Evolutionary conservation across 2,888 invertebrate genomes (phyloP), one percentile per base, ranked within the genome.

Genomic region (Drosophila borborema): DNA sequence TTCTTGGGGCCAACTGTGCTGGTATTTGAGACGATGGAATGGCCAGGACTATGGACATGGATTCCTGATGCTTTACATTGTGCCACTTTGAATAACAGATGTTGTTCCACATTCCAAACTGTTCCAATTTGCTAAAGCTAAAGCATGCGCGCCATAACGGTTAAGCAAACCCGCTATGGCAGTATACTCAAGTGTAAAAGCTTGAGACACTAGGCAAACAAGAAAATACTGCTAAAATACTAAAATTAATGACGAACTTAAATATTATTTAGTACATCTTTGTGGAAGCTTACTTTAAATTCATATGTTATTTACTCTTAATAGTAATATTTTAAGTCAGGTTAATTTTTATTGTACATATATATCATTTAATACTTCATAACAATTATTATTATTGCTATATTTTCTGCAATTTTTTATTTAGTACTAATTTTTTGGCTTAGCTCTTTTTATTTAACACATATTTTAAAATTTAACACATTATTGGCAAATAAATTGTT

Each of bases 31-130:
- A 49, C 55, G 66, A 36, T 55, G 68, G 54, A 55, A 68, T 51
- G 18, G 86, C 83, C 74, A 86, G 86, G 86, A 82, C 85, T 77
- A 82, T 73, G 49, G 49, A 51, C 12, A 79, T 51, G 49, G 64
- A 40, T 73, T 69, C 81, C 71, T 68, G 49, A 0, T 51, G 49
- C 76, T 61, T 51, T 51, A 78, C 67, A 64, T 77, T 90, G 86
- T 90, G 80, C 77, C 90, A 88, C 86, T 90, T 85, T 77, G 83
- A 82, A 85, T 88, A 85, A 85, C 85, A 85, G 90, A 90, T 85
- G 85, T 85, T 85, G 85, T 90, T 67, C 60, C 86, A 45, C 8
- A n/a, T 82, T 40, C 77, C 90, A 59, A 14, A 43, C 5, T 48
- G 80, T 88, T 88, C 34, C 56, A 62, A 62, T 34, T 45, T 64